These are phyloP conservation scores for Muntiacus muntjak DNA, from an alignment of 2,113 vertebrate genomes.

Conservation along the genomic window DNA sequence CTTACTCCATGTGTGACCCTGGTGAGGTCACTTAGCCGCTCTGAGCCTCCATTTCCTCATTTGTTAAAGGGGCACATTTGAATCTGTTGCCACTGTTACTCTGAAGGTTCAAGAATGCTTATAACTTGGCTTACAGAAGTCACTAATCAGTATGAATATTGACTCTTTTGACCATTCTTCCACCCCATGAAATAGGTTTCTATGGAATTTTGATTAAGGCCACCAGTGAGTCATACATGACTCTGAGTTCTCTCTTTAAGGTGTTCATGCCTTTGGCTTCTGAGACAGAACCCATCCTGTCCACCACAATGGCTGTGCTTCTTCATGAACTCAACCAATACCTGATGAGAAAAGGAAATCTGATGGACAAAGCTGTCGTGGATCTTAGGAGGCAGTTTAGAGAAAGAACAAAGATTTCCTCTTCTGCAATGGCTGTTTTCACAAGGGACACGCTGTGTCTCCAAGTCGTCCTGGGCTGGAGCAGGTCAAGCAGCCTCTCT, in stretches of 20 bases:
- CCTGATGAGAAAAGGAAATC: not conserved
- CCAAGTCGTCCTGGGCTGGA: too few relatives aligned
- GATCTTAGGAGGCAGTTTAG: not conserved
- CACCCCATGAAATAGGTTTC: too few relatives aligned
- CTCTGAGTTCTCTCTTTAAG: not conserved
- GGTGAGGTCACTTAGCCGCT: not conserved
- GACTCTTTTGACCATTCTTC: not conserved
- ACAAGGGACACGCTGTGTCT: not conserved
- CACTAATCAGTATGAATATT: not conserved
- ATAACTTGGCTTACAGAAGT: not conserved
- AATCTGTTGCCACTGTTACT: not conserved
- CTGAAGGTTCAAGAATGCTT: not conserved
- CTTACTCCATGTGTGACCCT: not conserved
- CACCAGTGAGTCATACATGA: not conserved
- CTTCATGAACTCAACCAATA: not conserved
- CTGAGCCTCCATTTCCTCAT: not conserved
- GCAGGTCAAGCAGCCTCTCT: not conserved
- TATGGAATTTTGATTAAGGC: not conserved
- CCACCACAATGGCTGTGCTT: not conserved
- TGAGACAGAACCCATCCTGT: not conserved
- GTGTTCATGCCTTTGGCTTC: not conserved
- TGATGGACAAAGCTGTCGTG: not conserved
- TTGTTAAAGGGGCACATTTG: not conserved
- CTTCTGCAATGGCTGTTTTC: not conserved
- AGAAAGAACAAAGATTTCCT: not conserved